Conservation (phyloP, 2,113 vertebrate species). For the Myiagra hebetior region DNA sequence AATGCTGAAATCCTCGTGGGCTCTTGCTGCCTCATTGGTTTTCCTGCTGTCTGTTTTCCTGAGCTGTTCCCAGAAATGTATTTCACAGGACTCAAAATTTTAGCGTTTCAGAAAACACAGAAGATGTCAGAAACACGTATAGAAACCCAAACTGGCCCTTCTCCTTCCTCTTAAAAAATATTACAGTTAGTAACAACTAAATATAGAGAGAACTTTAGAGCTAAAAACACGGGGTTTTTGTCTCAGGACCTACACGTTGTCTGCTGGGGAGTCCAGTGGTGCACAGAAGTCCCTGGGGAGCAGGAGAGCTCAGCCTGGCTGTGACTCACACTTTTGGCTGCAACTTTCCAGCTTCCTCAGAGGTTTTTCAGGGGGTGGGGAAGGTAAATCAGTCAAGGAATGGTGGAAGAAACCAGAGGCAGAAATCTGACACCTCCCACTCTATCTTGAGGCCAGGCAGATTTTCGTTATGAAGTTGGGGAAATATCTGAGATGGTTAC, state of each 20-base stretch:
- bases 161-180: neutral
- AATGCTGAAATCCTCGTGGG: neutral
- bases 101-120: neutral
- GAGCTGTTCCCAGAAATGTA: neutral
- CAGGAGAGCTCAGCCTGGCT: neutral
- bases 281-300: neutral
- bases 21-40: neutral
- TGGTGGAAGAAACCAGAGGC: conserved; percentile 15
- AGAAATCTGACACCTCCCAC: conserved; percentile 19
- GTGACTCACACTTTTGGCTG: conserved; percentile 50
- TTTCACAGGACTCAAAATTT: neutral
- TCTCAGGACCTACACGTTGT: neutral
- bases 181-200: neutral
- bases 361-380: conserved; percentile 34
- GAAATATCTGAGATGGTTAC: neutral
- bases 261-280: neutral
- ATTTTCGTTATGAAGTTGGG: neutral
- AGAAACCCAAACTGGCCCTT: neutral
- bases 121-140: neutral
- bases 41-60: neutral
- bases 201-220: neutral
- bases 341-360: conserved; percentile 12
- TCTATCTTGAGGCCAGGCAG: conserved; percentile 11
- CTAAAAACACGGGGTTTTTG: fast-evolving
- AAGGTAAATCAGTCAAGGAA: conserved; percentile 54